Base-by-base conservation (phyloP, 2,113 vertebrate species). In the Alouatta palliata region DNA sequence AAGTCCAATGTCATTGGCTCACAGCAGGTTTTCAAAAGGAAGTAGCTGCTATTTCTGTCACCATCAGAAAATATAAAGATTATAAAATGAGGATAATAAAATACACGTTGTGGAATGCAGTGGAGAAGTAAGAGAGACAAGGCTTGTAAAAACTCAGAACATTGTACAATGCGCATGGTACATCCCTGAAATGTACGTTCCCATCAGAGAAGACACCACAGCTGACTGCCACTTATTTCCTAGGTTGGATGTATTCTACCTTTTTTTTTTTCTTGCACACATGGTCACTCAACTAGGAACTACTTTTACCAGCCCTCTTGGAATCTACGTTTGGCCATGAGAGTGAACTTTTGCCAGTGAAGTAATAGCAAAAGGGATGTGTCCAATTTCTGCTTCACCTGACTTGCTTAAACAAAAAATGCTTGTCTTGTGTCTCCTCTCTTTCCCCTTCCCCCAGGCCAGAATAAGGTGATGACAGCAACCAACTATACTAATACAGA, bases 1-100 rank as follows among this genome's bases (percentile, higher is more conserved):
- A 58, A 5, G 10, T 21, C 27, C 58, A 76, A 37, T 19, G 37
- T 23, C 64, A 19, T 73, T 68, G 61, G 23, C 61, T 58, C 20
- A 6, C 0, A 32, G 23, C 20, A 45, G 30, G 35, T 66, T 68
- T 49, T 88, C 43, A 76, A 54, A n/a, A 25, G 64, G 56, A 17
- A 27, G 8, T 4, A 64, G 56, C 25, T 85, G 49, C 49, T 40
- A 43, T 27, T 27, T 27, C 9, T 75, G 23, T 73, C 47, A 37
- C 54, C 47, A 49, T 52, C 68, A 73, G 37, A 80, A 95, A 71
- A 54, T 49, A 37, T 75, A 89, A 95, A 84, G 12, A 79, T 47
- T 32, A 82, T 43, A n/a, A 94, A 86, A 40, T 27, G 37, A 68
- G 35, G 10, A 7, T 56, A 73, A 17, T 45, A 27, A 71, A 73